phyloP scores from a whole-genome alignment of 2,888 invertebrate species.

The Galeopsomyia nigrocyanea region DNA sequence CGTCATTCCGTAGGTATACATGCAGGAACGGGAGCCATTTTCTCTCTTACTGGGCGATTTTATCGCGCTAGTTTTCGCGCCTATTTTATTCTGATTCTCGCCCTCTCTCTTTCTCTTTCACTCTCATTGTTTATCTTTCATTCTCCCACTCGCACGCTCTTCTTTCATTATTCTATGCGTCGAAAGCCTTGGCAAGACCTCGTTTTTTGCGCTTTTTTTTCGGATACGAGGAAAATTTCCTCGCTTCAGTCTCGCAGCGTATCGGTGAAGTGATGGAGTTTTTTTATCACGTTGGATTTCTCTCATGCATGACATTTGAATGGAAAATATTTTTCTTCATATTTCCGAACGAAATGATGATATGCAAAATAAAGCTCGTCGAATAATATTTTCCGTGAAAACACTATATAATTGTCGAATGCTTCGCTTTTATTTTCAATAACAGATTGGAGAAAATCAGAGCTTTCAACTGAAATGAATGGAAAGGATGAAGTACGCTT shows the following conservation, averaged over 20 bases:
- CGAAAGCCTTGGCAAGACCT: conserved; percentile 15
- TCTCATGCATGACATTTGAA: conserved; percentile 18
- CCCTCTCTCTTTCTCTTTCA: neutral
- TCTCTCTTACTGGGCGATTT: conserved; percentile 28
- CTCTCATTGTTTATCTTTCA: conserved; percentile 23
- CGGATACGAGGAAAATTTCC: neutral
- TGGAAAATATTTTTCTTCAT: conserved; percentile 1
- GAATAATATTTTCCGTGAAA: no score
- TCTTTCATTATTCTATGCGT: conserved; percentile 30
- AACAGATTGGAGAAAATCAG: no score
- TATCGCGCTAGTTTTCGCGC: conserved; percentile 36
- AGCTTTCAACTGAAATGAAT: no score
- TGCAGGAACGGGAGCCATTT: conserved; percentile 1
- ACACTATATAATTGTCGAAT: no score
- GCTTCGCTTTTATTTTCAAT: no score
- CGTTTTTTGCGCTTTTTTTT: neutral
- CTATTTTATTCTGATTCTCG: conserved; percentile 35
- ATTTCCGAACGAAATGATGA: neutral
- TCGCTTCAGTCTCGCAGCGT: neutral
- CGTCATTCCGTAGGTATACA: no score
- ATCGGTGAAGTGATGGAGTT: no score
- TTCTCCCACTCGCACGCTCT: conserved; percentile 1
- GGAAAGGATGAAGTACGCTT: no score
- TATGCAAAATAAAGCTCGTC: no score
- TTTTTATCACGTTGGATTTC: neutral